A percentile compares a stretch with the other conserved stretches of the same genome.
Evolutionary conservation across 2,888 invertebrate genomes (phyloP).

Genomic region (Lapara coniferarum): DNA sequence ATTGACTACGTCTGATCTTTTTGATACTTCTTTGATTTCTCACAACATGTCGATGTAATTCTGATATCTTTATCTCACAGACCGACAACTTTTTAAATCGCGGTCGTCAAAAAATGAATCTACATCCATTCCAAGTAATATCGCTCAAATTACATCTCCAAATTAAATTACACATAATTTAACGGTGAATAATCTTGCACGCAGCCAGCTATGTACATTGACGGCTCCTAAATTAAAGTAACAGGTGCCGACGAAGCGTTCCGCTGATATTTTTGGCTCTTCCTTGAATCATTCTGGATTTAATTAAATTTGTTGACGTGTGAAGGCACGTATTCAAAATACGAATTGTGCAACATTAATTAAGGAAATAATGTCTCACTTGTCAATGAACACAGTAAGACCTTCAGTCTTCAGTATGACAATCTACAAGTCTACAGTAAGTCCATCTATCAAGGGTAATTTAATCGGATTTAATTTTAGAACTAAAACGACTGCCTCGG

Average conservation of each 20-base stretch:
- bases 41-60: background rate
- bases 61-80: background rate
- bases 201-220: constrained; percentile 19
- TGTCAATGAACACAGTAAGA: too few relatives aligned
- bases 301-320: constrained; percentile 17
- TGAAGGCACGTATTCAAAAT: background rate
- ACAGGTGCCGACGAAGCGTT: constrained; percentile 13
- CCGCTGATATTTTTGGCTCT: constrained; percentile 17
- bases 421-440: too few relatives aligned
- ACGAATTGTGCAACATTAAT: background rate
- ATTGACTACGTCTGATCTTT: too few relatives aligned
- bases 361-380: too few relatives aligned
- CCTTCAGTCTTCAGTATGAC: too few relatives aligned
- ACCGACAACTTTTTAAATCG: background rate
- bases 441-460: too few relatives aligned
- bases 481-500: too few relatives aligned
- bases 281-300: constrained; percentile 17
- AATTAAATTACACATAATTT: constrained; percentile 24
- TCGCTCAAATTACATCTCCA: constrained; percentile 15
- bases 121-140: background rate
- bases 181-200: constrained; percentile 18
- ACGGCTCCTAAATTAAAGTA: constrained; percentile 24
- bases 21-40: too few relatives aligned
- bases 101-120: background rate
- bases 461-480: too few relatives aligned